Evolutionary conservation across 2,113 vertebrate species (phyloP), one percentile per base, ranked within the genome.

Genomic region (Bucco capensis): DNA sequence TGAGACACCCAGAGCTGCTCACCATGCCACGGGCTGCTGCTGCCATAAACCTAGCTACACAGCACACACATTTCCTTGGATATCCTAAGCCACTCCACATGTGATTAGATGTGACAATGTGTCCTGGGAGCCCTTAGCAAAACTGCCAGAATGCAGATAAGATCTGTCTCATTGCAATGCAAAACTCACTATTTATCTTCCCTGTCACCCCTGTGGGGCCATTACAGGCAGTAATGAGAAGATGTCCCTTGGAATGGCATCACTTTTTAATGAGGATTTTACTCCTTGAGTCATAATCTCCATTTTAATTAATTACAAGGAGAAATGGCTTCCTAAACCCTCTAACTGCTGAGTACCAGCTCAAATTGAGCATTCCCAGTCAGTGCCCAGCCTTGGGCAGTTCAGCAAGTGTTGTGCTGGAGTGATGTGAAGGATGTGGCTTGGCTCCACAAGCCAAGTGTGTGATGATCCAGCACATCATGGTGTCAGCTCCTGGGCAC

Each of bases 221-320:
- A 27, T 96, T 95, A 92, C 44, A 82, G 2, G 24, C 75, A 87
- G 76, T 95, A 97, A 96, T 94, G 88, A 94, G 95, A 96, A 92
- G 92, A 93, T 91, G 90, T 96, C 92, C 88, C 95, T 91, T 85
- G 83, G 89, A 96, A 90, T 94, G 66, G 49, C 87, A 83, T 93
- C 90, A 62, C 44, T 79, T 92, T 96, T 96, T 96, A 96, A 96
- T 94, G 81, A 95, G 96, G 67, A 44, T 95, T 94, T 96, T 89
- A 93, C 38, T 58, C 66, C 78, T 77, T 79, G 72, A 91, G 51
- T 88, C 77, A 62, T 82, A 88, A 83, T 95, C 83, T 87, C 51
- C 5, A 5, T 94, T 92, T 94, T 91, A 94, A 92, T 95, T 93
- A 95, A 94, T 96, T 96, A 86, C 90, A 84, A 92, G 88, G 38